Percentiles rank a stretch among this genome's conserved stretches.
These are phyloP conservation scores for Thomomys bottae DNA, from an alignment of 2,113 vertebrate species.

Conservation along the genomic window DNA sequence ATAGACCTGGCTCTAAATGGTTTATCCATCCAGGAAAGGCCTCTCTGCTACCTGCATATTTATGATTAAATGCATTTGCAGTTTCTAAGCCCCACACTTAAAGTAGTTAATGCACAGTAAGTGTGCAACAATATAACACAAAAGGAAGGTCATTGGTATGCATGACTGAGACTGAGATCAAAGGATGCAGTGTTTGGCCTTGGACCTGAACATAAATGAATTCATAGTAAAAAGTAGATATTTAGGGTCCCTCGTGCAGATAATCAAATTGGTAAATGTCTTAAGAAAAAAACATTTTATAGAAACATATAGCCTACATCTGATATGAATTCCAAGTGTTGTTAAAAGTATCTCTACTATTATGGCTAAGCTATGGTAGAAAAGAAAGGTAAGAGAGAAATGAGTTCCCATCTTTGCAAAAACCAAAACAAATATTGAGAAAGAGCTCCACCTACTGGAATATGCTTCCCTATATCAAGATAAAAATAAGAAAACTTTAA, in stretches of 20 bases:
- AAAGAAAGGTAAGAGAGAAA: constrained; percentile 23
- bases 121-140: neutral
- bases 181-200: constrained; percentile 58
- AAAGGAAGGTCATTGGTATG: constrained; percentile 18
- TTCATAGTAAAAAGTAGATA: constrained; percentile 25
- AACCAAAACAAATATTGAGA: constrained; percentile 72
- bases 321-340: constrained; percentile 51
- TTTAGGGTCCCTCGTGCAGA: constrained; percentile 53
- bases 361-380: constrained; percentile 37
- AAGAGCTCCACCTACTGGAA: constrained; percentile 86
- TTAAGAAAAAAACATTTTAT: constrained; percentile 7
- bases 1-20: neutral
- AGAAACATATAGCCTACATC: constrained; percentile 55
- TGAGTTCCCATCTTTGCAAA: neutral
- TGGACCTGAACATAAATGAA: constrained; percentile 13
- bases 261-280: constrained; percentile 61
- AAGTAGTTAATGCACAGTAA: constrained; percentile 1
- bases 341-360: constrained; percentile 50
- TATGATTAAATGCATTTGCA: constrained; percentile 47
- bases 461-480: neutral
- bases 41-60: constrained; percentile 44
- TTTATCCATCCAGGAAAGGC: constrained; percentile 36
- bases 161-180: constrained; percentile 27
- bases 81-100: constrained; percentile 28
- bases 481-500: constrained; percentile 9